Evolutionary conservation across 2,797 vertebrate genomes (phyloP), one percentile per base, ranked within the genome.

Genomic region (Threskiornis aethiopicus): DNA sequence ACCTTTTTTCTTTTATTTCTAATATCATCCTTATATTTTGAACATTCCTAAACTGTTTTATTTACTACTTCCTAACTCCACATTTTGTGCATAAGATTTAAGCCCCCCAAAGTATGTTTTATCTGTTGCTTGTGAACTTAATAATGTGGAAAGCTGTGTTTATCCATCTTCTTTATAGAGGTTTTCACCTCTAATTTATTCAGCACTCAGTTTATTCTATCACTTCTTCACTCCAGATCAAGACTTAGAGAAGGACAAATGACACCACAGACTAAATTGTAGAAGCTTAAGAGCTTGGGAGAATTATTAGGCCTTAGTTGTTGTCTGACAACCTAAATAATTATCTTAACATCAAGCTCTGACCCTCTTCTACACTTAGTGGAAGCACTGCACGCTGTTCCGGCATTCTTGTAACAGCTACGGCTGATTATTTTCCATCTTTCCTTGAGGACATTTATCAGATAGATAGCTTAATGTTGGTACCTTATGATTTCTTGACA

Each of bases 401-500:
- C 1, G 0, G 28, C 19, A 37, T 72, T 64, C 89, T 83, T 89
- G 28, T 89, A 93, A 55, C 28, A 73, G 17, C 64, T 89, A 69
- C 5, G 1, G 44, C 52, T 89, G 59, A 94, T 92, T 84, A 84
- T 94, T 96, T 94, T 82, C 85, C 51, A 21, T 87, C 42, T 87
- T 94, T 92, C 20, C 61, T 91, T 83, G 47, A 83, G 64, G 80
- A 77, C 84, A 64, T 96, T 92, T 96, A 87, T 97, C 75, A 90
- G 88, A 78, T 51, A 93, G 83, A 89, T 96, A 92, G 67, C 26
- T 92, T 93, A 83, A 75, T 90, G 54, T 64, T 8, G 7, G 18
- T 93, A 76, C 49, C 89, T 94, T 94, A 72, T 75, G 77, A 94
- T 95, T 97, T 86, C 81, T 94, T 96, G 96, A 96, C 92, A 96